Conservation (phyloP, 1,140 invertebrate genomes). For the Aporrectodea caliginosa region DNA sequence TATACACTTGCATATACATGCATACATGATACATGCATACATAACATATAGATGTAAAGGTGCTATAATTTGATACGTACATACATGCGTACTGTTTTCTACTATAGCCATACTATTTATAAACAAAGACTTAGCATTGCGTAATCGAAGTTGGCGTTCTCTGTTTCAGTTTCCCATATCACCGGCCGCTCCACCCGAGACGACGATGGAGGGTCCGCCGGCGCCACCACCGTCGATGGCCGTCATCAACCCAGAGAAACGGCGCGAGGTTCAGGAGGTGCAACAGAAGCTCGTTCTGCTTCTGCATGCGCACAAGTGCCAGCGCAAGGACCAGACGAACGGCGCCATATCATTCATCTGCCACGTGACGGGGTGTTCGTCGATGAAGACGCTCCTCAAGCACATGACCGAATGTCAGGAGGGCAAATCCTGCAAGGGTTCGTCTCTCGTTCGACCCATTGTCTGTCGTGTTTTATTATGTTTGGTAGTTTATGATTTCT, state of each 20-base stretch:
- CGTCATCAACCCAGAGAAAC: conserved; percentile 48
- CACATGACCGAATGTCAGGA: conserved; percentile 97
- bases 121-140: too few relatives aligned
- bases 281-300: conserved; percentile 95
- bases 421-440: conserved; percentile 63
- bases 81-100: too few relatives aligned
- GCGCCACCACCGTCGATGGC: neutral
- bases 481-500: too few relatives aligned
- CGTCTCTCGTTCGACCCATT: too few relatives aligned
- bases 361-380: conserved; percentile 69
- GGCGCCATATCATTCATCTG: conserved; percentile 61
- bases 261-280: conserved; percentile 62
- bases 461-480: too few relatives aligned
- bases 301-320: conserved; percentile 97
- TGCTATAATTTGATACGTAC: too few relatives aligned
- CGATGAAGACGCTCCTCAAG: conserved; percentile 98
- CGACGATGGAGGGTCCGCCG: conserved; percentile 65
- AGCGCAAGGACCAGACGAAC: conserved; percentile 71
- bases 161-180: neutral
- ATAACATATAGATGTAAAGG: too few relatives aligned
- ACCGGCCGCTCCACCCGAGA: conserved; percentile 37
- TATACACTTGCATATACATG: too few relatives aligned
- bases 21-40: too few relatives aligned
- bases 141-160: neutral
- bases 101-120: too few relatives aligned